Base-by-base conservation (phyloP, 2,113 vertebrate species). In the Corythaixoides concolor region DNA sequence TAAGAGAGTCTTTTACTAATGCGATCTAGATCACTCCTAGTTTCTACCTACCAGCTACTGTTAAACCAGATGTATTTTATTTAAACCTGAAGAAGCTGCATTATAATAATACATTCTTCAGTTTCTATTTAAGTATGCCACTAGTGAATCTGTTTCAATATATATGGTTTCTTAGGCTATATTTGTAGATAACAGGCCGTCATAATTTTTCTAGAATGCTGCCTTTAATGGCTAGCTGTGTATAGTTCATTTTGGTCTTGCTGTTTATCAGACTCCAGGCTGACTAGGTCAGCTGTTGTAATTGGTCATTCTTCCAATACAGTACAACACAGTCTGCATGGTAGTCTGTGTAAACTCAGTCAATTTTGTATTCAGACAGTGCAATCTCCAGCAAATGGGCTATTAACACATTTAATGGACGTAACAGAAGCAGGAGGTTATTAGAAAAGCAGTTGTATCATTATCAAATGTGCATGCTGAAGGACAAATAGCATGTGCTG, bases 391-490 rank as follows among this genome's bases (percentile, higher is more conserved):
- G 62, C 33, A 95, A 84, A 85, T 58, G 19, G 74, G 50, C 22
- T 93, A 82, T 91, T 89, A 90, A 90, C 50, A 84, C 22, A 50
- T 90, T 85, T 89, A 94, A 67, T 75, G 63, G 32, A 88, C 89
- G 49, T 77, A 58, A 72, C 21, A 91, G 85, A 92, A 59, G 67
- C 12, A 78, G 35, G 43, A 72, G 10, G 9, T 85, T 95, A 58
- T 77, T 80, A 50, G 72, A 72, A 92, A 85, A 93, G 37, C 60
- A 33, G 7, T 75, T 79, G 26, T 79, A 47, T 76, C 67, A 37
- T 70, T 76, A 35, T 75, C 82, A 92, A 78, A 93, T 11, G 24
- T 52, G 62, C 28, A 67, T 49, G 43, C 59, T 87, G 59, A 91
- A 91, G 64, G 66, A 92, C 64, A 95, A 91, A 75, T 10, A 50